Conservation (phyloP, 2,113 vertebrate species). For the Aegotheles bennettii region DNA sequence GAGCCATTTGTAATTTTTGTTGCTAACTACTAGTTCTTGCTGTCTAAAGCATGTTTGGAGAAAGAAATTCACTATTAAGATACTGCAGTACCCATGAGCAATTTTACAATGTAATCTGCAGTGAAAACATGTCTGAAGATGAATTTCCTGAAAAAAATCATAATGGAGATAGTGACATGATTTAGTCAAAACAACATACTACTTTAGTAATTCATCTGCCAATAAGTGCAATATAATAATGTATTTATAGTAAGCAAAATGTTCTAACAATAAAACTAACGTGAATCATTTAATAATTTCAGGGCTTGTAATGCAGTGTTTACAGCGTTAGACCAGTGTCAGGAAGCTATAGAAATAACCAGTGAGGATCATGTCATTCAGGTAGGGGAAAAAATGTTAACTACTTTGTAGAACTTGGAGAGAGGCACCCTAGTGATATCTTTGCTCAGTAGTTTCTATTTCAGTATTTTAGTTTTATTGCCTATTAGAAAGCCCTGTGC, state of each 20-base stretch:
- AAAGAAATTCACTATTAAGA: not conserved
- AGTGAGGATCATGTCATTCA: conserved; percentile 95
- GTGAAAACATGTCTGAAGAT: not conserved
- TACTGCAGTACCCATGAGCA: not conserved
- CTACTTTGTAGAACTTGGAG: not conserved
- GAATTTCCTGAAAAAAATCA: not conserved
- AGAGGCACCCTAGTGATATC: not conserved
- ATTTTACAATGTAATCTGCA: not conserved
- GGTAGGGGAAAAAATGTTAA: conserved; percentile 65
- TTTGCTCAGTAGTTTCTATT: not conserved
- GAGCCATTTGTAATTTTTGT: not conserved
- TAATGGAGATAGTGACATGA: not conserved
- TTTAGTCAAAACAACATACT: not conserved
- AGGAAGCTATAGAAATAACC: conserved; percentile 96
- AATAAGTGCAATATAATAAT: not conserved
- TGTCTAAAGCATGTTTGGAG: not conserved
- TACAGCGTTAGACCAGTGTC: conserved; percentile 90
- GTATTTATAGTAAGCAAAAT: not conserved
- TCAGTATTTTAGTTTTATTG: not conserved
- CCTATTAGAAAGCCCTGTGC: not conserved
- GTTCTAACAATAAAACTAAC: conserved; percentile 23
- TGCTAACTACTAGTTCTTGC: not conserved
- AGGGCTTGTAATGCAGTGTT: conserved; percentile 94
- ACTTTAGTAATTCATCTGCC: not conserved
- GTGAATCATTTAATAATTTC: conserved; percentile 53